Evolutionary conservation across 2,797 vertebrate species (phyloP).

Genomic region (Pipistrellus nathusii): DNA sequence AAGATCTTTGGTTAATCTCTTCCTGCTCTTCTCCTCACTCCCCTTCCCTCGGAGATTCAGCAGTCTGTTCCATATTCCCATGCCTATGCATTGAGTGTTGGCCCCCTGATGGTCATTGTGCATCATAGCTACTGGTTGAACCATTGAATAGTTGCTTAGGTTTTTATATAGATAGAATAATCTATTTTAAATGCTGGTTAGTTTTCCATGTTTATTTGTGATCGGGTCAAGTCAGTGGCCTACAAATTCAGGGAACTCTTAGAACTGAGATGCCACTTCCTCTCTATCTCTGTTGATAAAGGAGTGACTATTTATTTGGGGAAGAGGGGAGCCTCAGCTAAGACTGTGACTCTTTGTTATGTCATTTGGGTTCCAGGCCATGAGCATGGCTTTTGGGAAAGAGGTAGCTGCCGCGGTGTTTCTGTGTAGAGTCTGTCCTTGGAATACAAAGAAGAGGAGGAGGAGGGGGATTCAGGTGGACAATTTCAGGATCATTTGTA

Average conservation of each 20-base stretch:
- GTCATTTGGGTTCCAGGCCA: neutral
- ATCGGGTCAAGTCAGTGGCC: neutral
- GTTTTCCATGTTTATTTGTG: constrained; percentile 3
- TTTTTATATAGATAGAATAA: no score
- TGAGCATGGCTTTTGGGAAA: neutral
- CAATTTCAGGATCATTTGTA: rapidly evolving
- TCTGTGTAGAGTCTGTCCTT: neutral
- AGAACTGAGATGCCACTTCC: neutral
- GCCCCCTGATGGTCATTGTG: no score
- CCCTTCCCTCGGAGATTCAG: no score
- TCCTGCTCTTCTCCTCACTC: no score
- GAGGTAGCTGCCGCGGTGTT: neutral
- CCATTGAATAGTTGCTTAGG: no score
- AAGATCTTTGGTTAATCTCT: no score
- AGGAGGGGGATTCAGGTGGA: no score
- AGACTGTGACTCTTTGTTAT: neutral
- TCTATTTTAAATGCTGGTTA: constrained; percentile 2
- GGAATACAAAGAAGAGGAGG: neutral
- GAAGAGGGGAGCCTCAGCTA: neutral
- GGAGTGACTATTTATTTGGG: neutral
- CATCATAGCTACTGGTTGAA: no score
- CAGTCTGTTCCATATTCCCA: no score
- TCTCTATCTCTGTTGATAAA: neutral
- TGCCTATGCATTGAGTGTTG: no score
- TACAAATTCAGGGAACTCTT: neutral